phyloP scores from a whole-genome alignment of 2,113 vertebrate species.

The Calidris pygmaea region DNA sequence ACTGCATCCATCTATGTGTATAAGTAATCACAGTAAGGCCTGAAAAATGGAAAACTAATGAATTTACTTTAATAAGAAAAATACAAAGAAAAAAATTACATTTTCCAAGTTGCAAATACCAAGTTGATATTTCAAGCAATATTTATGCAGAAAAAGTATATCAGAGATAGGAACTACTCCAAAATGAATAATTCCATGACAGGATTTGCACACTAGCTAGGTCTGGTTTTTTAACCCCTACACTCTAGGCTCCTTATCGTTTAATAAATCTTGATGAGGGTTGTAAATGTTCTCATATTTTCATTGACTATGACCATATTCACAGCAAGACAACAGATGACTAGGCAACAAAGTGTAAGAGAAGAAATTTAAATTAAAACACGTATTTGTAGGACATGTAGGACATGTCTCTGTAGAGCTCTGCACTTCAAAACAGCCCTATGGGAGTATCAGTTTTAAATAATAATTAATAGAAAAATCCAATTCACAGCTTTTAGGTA shows the following conservation, averaged over 20 bases:
- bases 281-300: slow-evolving; percentile 36
- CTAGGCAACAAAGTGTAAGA: not conserved
- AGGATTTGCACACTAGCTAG: not conserved
- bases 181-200: not conserved
- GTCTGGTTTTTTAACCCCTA: not conserved
- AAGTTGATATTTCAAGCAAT: not conserved
- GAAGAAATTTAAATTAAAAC: not conserved
- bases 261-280: slow-evolving; percentile 26
- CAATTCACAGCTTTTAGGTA: not conserved
- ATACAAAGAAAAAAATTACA: not conserved
- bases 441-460: not conserved
- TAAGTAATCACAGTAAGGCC: not conserved
- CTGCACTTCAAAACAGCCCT: not conserved
- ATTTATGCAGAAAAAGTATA: not conserved
- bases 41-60: not conserved
- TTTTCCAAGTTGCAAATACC: not conserved
- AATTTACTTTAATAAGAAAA: not conserved
- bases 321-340: not conserved
- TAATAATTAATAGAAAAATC: slow-evolving; percentile 28
- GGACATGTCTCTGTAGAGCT: not conserved
- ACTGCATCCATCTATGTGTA: accelerated
- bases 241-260: not conserved
- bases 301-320: not conserved
- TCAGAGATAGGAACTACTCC: not conserved
- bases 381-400: not conserved